Evolutionary conservation across 2,888 invertebrate genomes (phyloP).

Genomic region (Drosophila incognita): DNA sequence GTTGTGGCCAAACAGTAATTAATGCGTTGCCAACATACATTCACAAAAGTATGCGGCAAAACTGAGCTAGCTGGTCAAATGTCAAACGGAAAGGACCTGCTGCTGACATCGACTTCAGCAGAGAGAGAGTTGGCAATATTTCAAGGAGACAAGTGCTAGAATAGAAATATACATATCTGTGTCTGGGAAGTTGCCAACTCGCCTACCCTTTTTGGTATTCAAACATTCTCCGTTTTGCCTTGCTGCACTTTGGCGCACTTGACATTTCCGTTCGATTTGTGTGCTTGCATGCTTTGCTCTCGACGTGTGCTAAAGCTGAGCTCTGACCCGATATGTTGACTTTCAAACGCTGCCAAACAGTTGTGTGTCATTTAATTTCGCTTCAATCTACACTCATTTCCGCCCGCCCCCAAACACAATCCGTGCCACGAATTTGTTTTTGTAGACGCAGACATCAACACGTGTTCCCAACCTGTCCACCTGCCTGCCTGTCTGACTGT

Average conservation of each 20-base stretch:
- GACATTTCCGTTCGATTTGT: constrained; percentile 82
- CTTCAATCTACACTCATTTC: constrained; percentile 63
- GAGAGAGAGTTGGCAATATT: constrained; percentile 27
- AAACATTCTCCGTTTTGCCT: constrained; percentile 54
- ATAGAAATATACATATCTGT: constrained; percentile 18
- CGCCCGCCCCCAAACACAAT: constrained; percentile 31
- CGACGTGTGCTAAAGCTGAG: constrained; percentile 31
- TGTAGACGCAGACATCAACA: constrained; percentile 61
- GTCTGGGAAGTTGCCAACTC: constrained; percentile 22
- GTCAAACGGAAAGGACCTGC: constrained; percentile 50
- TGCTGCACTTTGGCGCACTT: constrained; percentile 73
- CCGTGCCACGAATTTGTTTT: constrained; percentile 36
- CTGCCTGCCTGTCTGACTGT: constrained; percentile 36
- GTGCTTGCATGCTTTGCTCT: constrained; percentile 65
- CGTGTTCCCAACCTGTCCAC: constrained; percentile 45
- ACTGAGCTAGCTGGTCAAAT: constrained; percentile 21
- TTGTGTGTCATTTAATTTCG: constrained; percentile 65
- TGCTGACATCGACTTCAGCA: constrained; percentile 5
- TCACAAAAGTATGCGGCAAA: constrained; percentile 38
- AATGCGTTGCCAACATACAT: constrained; percentile 63
- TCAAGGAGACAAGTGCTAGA: constrained; percentile 36
- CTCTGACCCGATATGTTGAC: constrained; percentile 8
- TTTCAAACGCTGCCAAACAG: constrained; percentile 35
- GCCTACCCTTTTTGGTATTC: constrained; percentile 40
- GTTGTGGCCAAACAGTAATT: constrained; percentile 72